phyloP scores from a whole-genome alignment of 2,888 invertebrate genomes.

The Volucella zonaria region DNA sequence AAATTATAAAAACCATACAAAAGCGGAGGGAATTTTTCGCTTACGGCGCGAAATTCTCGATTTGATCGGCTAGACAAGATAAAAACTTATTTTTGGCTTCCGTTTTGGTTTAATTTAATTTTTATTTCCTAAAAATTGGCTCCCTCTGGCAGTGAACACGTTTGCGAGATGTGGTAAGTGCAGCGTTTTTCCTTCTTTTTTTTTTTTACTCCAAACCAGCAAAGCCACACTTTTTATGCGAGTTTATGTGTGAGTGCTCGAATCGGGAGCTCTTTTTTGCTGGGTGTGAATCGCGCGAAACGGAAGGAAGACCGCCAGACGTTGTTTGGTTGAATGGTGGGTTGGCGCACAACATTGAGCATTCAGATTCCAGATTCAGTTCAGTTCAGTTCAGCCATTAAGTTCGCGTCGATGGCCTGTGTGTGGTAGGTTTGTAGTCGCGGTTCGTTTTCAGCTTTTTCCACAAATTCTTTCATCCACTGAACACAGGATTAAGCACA shows the following conservation, averaged over 20 bases:
- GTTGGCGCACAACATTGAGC: conserved; percentile 18
- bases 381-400: neutral
- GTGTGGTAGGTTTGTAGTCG: no score
- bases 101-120: conserved; percentile 74
- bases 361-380: neutral
- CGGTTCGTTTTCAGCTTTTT: neutral
- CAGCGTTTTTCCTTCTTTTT: conserved; percentile 20
- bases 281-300: conserved; percentile 39
- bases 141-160: conserved; percentile 57
- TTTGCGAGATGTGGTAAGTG: conserved; percentile 51
- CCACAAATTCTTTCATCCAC: neutral
- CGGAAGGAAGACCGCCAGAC: conserved; percentile 72
- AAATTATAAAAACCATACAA: neutral
- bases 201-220: conserved; percentile 13
- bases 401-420: neutral
- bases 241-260: neutral
- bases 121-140: conserved; percentile 72
- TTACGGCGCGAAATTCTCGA: conserved; percentile 66
- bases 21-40: conserved; percentile 55
- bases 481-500: conserved; percentile 44
- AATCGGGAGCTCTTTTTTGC: conserved; percentile 11
- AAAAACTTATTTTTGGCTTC: conserved; percentile 74
- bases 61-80: conserved; percentile 75
- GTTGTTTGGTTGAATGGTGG: conserved; percentile 15
- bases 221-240: neutral